phyloP scores from a whole-genome alignment of 2,888 invertebrate genomes.

The Diaperis boleti region DNA sequence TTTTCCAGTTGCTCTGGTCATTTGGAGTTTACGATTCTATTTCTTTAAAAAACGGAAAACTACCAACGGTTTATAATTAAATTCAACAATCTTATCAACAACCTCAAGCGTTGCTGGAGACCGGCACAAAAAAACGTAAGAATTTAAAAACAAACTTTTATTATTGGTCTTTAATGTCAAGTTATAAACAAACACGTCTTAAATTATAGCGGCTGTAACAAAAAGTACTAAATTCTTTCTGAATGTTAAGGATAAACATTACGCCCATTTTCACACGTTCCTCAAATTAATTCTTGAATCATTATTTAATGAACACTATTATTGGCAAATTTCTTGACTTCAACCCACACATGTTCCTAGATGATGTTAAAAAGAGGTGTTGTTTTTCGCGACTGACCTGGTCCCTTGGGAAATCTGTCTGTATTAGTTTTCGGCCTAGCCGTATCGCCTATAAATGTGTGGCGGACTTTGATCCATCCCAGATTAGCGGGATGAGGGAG shows the following conservation, averaged over 20 bases:
- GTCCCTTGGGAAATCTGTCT: conserved; percentile 44
- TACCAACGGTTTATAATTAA: background rate
- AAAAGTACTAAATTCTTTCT: conserved; percentile 3
- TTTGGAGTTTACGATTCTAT: conserved; percentile 15
- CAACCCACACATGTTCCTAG: too few species aligned
- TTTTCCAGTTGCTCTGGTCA: background rate
- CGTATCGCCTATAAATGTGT: conserved; percentile 43
- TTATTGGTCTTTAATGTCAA: conserved; percentile 13
- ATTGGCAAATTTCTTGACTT: too few species aligned
- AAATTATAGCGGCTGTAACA: conserved; percentile 21
- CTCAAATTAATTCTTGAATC: too few species aligned
- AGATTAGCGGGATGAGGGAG: conserved; percentile 46
- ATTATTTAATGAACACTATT: too few species aligned
- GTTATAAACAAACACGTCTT: conserved; percentile 35
- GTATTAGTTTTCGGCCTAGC: conserved; percentile 43
- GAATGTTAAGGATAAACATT: background rate
- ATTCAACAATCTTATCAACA: background rate
- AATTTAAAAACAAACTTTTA: conserved; percentile 32
- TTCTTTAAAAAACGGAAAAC: conserved; percentile 1
- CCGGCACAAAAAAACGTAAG: conserved; percentile 3
- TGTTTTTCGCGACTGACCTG: conserved; percentile 42
- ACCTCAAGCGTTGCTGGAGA: background rate
- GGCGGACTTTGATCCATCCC: conserved; percentile 43
- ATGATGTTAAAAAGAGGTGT: conserved; percentile 36
- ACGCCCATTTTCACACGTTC: too few species aligned